Conservation (phyloP, 35 echinoderm and acorn worm genomes). For the Anneissia japonica region DNA sequence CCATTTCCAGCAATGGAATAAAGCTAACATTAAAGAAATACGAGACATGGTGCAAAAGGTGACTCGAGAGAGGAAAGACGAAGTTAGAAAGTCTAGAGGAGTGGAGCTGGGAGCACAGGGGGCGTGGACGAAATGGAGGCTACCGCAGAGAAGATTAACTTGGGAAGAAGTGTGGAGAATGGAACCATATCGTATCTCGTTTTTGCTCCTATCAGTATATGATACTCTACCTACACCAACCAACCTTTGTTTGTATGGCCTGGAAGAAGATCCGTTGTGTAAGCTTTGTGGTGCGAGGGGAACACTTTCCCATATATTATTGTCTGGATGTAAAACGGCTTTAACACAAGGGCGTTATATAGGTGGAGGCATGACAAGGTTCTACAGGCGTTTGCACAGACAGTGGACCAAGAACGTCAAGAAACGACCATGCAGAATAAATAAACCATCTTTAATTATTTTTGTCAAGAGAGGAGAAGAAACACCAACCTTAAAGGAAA, state of each 20-base stretch:
- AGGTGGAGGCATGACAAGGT: background rate
- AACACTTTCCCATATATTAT: too few relatives aligned
- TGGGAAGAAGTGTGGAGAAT: background rate
- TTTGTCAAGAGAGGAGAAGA: background rate
- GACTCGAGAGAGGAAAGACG: background rate
- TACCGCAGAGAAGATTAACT: background rate
- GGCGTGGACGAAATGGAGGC: background rate
- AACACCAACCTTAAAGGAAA: background rate
- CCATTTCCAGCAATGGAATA: background rate
- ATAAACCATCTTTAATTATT: background rate
- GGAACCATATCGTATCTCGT: background rate
- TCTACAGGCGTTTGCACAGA: background rate
- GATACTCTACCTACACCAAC: background rate
- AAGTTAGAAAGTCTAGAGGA: background rate
- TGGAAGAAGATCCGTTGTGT: background rate
- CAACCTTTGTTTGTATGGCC: background rate
- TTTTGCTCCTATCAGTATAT: background rate
- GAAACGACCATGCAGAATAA: background rate
- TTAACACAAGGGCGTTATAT: background rate
- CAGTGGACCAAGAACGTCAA: background rate
- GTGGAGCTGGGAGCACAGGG: slow-evolving; percentile 1
- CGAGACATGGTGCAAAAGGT: background rate
- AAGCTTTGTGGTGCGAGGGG: too few relatives aligned
- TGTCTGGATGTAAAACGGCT: too few relatives aligned
- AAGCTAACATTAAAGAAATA: background rate